A percentile compares a stretch with the other conserved stretches of the same genome.
These are phyloP conservation scores for Eupithecia inturbata DNA, from an alignment of 2,888 invertebrate genomes.

Conservation along the genomic window DNA sequence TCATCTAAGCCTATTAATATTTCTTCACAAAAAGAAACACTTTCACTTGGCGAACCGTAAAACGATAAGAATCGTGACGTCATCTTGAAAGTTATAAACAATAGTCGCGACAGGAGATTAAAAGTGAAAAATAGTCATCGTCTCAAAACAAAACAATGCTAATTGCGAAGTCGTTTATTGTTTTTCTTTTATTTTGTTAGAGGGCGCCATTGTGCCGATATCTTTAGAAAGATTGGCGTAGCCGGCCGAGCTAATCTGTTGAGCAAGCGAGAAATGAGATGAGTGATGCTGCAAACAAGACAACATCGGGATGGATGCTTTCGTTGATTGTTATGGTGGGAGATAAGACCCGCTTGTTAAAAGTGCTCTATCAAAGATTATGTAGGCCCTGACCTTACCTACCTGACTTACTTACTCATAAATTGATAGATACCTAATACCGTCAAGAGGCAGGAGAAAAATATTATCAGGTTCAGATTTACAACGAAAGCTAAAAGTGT, in stretches of 20 bases:
- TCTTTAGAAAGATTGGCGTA: conserved; percentile 61
- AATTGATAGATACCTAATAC: too few relatives aligned
- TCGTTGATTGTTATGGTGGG: conserved; percentile 12
- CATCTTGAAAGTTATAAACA: conserved; percentile 54
- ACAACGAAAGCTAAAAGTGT: too few relatives aligned
- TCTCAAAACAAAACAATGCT: conserved; percentile 65
- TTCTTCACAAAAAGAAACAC: conserved; percentile 32
- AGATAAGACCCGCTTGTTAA: neutral
- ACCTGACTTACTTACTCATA: too few relatives aligned
- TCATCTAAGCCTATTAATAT: conserved; percentile 20
- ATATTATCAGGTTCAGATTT: too few relatives aligned
- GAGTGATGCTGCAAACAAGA: conserved; percentile 63
- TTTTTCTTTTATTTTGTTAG: conserved; percentile 57
- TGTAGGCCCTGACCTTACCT: too few relatives aligned
- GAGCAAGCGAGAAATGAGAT: conserved; percentile 60
- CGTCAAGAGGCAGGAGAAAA: too few relatives aligned
- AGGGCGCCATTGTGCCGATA: conserved; percentile 56
- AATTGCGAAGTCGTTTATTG: conserved; percentile 56
- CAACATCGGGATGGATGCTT: conserved; percentile 48
- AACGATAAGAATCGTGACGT: conserved; percentile 57
- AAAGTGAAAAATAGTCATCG: conserved; percentile 63
- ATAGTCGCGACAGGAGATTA: conserved; percentile 60
- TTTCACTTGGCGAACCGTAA: conserved; percentile 52
- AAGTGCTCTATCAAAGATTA: neutral
- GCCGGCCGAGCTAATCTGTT: conserved; percentile 59